phyloP scores from a whole-genome alignment of 2,797 vertebrate genomes.

The Myotis planiceps region DNA sequence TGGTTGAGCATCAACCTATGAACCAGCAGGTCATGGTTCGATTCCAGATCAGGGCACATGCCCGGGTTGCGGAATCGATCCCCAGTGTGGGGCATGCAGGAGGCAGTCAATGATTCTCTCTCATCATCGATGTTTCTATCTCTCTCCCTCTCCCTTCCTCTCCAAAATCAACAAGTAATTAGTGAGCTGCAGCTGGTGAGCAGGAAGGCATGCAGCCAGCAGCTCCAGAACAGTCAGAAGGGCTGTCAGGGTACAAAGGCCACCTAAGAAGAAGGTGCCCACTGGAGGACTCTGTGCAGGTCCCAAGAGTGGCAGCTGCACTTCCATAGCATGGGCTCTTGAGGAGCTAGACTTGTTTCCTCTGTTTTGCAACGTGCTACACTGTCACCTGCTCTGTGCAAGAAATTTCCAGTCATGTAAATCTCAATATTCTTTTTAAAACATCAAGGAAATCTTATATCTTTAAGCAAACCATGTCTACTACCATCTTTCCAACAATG shows the following conservation, averaged over 20 bases:
- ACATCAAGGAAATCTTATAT: not conserved
- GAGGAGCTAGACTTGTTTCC: not conserved
- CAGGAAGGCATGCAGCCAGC: not conserved
- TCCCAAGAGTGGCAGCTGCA: not conserved
- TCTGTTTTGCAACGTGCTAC: not conserved
- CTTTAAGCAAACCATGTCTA: conserved; percentile 16
- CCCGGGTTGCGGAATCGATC: no score
- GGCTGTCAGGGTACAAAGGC: not conserved
- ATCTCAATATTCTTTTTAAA: not conserved
- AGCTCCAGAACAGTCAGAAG: not conserved
- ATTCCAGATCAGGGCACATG: no score
- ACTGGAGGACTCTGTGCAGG: not conserved
- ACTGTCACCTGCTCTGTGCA: not conserved
- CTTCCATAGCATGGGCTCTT: not conserved
- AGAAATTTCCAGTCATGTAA: not conserved
- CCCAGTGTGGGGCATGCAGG: no score
- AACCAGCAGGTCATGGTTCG: no score
- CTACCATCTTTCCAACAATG: not conserved
- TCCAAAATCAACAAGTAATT: not conserved
- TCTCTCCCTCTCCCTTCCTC: no score
- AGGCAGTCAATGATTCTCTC: no score
- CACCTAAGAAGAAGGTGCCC: not conserved
- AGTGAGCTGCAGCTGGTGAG: not conserved
- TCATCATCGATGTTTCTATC: no score
- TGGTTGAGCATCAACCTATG: no score